Base-by-base conservation (phyloP, 1,140 invertebrate genomes). In the Microplitis demolitor region DNA sequence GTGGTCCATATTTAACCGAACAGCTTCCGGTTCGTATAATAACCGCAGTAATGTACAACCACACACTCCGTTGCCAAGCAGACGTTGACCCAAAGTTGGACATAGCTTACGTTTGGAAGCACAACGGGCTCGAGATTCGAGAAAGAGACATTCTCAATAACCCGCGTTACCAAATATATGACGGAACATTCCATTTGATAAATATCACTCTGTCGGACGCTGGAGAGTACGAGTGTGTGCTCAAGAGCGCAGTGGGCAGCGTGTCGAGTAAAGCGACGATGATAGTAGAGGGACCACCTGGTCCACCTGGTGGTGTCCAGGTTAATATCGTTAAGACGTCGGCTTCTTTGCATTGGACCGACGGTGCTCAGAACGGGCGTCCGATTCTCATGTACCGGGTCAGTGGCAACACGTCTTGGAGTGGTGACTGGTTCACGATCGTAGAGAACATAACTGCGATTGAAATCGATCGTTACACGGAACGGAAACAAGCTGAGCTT, bases 31-130 rank as follows among this genome's bases (percentile, higher is more conserved):
- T 89, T 3, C 87, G 87, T 24, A 90, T 95, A 56, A 87, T 90
- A 6, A 91, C 91, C 3, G 87, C 91, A 69, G 91, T 96, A 9
- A 91, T 92, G 74, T 87, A 91, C 70, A 90, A 92, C 74, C 88
- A 96, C 62, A 91, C 91, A 64, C 81, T 98, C 3, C 90, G 92
- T 76, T 98, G 96, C 80, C 90, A 91, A 82, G 96, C 95, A 0
- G 89, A 92, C 58, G 91, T 92, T 14, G 95, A 96, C 82, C 90
- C 93, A 72, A 88, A 95, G 58, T 85, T 98, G 37, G 96, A 98
- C 78, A 90, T 96, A 60, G 94, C 96, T 9, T 97, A 96, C 79
- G 90, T 95, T 66, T 98, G 96, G 96, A 93, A 91, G 56, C 95
- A 96, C 78, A 97, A 98, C 85, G 94, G 93, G 0, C 89, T 96